Conservation (phyloP, 1,140 invertebrate species). For the Cotesia chilonis region DNA sequence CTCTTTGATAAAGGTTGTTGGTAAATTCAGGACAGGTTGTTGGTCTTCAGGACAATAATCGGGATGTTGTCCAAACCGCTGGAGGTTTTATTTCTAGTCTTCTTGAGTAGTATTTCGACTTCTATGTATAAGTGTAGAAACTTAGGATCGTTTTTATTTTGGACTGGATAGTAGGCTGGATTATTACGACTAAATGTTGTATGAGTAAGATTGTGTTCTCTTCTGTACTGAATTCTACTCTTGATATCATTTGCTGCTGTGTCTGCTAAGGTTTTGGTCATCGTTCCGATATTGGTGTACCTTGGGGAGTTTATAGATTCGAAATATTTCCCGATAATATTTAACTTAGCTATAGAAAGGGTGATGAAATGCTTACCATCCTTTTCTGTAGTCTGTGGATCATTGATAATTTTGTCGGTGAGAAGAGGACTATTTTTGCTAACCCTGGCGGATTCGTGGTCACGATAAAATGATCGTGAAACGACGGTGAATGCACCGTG, state of each 20-base stretch:
- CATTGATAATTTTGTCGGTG: neutral
- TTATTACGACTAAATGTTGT: neutral
- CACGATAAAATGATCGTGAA: no score
- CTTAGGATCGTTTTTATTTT: neutral
- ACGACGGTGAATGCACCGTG: no score
- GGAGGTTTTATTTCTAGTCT: slow-evolving; percentile 23
- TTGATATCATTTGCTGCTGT: neutral
- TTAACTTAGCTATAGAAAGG: slow-evolving; percentile 21
- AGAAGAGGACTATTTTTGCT: no score
- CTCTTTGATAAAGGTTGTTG: neutral
- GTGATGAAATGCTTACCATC: slow-evolving; percentile 13
- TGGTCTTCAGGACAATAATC: neutral
- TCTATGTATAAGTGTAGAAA: neutral
- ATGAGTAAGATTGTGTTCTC: neutral
- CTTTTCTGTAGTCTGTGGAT: neutral
- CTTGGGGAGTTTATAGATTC: slow-evolving; percentile 31
- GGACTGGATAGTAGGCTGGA: neutral
- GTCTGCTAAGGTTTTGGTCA: slow-evolving; percentile 13
- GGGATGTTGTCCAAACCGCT: neutral
- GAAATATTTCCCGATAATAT: neutral
- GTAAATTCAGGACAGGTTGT: neutral
- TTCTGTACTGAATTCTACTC: neutral
- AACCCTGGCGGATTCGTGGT: no score
- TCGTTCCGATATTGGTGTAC: neutral
- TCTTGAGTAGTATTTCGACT: neutral